A percentile compares a stretch with the other conserved stretches of the same genome.
These are phyloP conservation scores for Phyllotis vaccarum DNA, from an alignment of 2,797 vertebrate species.

Conservation along the genomic window DNA sequence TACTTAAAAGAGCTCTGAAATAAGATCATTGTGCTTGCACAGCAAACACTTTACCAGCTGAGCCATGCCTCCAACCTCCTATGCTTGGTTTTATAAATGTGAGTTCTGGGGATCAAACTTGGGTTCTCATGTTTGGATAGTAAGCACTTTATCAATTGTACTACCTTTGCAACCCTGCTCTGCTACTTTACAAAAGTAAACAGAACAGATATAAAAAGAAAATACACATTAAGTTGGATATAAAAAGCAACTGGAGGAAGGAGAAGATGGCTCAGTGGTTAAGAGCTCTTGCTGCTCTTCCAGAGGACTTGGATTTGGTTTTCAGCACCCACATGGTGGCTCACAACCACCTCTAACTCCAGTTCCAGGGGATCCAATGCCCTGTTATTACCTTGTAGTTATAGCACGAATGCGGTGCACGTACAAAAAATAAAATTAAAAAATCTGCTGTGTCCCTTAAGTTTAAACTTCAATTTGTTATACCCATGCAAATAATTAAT, in stretches of 20 bases:
- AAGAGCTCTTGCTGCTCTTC: background rate
- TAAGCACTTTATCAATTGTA: background rate
- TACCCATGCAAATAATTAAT: slow-evolving; percentile 4
- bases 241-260: background rate
- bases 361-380: background rate
- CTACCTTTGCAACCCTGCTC: background rate
- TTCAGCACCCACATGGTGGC: background rate
- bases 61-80: background rate
- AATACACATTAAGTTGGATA: background rate
- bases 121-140: background rate
- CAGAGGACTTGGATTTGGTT: background rate
- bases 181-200: slow-evolving; percentile 43
- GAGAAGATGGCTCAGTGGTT: background rate
- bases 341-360: background rate
- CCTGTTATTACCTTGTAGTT: background rate
- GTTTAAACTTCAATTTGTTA: slow-evolving; percentile 1
- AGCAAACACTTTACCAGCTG: background rate
- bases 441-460: background rate
- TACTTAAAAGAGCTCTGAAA: background rate
- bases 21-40: background rate
- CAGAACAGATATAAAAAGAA: slow-evolving; percentile 43
- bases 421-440: background rate
- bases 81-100: background rate
- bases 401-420: background rate
- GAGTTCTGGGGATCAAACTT: background rate